Conservation (phyloP, 2,888 invertebrate species). For the Chymomyza procnemis region DNA sequence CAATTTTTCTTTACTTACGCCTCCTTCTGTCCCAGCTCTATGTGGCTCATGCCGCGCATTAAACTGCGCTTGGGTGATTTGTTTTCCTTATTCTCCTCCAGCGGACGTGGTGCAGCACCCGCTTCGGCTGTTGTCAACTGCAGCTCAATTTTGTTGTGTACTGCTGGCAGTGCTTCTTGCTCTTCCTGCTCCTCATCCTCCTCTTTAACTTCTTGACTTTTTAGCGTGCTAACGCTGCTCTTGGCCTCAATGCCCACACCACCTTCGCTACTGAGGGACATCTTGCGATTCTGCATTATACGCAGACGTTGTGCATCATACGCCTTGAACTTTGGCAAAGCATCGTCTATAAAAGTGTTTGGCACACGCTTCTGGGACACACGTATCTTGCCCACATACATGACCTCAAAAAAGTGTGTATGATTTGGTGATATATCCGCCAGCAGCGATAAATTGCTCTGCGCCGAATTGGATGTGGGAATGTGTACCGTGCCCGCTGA, state of each 20-base stretch:
- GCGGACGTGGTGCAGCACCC: conserved; percentile 40
- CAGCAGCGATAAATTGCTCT: conserved; percentile 76
- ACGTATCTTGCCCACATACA: conserved; percentile 94
- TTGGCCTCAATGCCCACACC: conserved; percentile 63
- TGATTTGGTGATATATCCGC: conserved; percentile 89
- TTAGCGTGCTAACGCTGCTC: conserved; percentile 49
- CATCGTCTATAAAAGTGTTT: conserved; percentile 93
- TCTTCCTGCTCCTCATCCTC: conserved; percentile 62
- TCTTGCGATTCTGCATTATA: conserved; percentile 75
- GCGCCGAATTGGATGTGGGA: conserved; percentile 77
- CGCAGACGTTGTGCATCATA: conserved; percentile 86
- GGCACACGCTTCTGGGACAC: conserved; percentile 90
- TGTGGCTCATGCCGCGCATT: conserved; percentile 75
- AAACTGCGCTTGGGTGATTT: conserved; percentile 63
- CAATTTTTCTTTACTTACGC: conserved; percentile 70
- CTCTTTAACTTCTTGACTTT: conserved; percentile 68
- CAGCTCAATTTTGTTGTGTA: conserved; percentile 29
- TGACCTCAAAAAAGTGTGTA: conserved; percentile 92
- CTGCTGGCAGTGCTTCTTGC: conserved; percentile 16
- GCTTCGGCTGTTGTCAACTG: conserved; percentile 48
- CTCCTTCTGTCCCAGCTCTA: conserved; percentile 72
- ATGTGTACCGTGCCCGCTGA: conserved; percentile 79
- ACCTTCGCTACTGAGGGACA: conserved; percentile 73
- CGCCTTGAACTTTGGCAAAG: conserved; percentile 88
- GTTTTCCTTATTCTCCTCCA: conserved; percentile 74